Conservation (phyloP, 2,888 invertebrate genomes). For the Ditula angustiorana region DNA sequence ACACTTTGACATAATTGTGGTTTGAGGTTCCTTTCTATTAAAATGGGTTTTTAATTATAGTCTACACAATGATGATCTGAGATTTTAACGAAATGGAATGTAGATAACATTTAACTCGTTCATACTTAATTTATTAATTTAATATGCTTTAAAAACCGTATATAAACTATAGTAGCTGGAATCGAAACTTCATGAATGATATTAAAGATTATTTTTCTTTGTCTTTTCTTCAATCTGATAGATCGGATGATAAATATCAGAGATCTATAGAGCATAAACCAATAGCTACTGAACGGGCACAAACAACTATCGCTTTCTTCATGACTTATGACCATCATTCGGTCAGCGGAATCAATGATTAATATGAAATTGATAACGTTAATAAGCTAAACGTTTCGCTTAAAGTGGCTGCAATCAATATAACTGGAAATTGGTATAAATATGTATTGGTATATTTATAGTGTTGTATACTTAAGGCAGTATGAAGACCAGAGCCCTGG, state of each 20-base stretch:
- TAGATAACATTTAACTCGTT: too few relatives aligned
- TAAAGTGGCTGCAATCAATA: conserved; percentile 31
- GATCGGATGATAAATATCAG: background rate
- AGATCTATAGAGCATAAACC: conserved; percentile 27
- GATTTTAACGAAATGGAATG: too few relatives aligned
- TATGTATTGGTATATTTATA: conserved; percentile 6
- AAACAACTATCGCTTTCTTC: conserved; percentile 41
- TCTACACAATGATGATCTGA: too few relatives aligned
- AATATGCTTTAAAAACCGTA: too few relatives aligned
- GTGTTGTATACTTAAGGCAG: background rate
- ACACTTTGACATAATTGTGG: too few relatives aligned
- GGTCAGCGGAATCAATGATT: conserved; percentile 30
- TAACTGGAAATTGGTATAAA: conserved; percentile 26
- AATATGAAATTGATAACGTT: conserved; percentile 36
- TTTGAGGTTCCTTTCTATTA: too few relatives aligned
- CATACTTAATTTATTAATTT: too few relatives aligned
- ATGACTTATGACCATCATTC: conserved; percentile 36
- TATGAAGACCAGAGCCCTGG: background rate
- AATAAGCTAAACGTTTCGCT: conserved; percentile 39
- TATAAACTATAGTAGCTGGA: too few relatives aligned
- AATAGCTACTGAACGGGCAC: conserved; percentile 36
- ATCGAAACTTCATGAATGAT: too few relatives aligned
- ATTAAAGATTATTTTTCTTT: too few relatives aligned
- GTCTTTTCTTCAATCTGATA: too few relatives aligned
- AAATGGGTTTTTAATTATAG: too few relatives aligned